These are phyloP conservation scores for Macropodus opercularis DNA, from an alignment of 2,797 vertebrate genomes.

Conservation along the genomic window DNA sequence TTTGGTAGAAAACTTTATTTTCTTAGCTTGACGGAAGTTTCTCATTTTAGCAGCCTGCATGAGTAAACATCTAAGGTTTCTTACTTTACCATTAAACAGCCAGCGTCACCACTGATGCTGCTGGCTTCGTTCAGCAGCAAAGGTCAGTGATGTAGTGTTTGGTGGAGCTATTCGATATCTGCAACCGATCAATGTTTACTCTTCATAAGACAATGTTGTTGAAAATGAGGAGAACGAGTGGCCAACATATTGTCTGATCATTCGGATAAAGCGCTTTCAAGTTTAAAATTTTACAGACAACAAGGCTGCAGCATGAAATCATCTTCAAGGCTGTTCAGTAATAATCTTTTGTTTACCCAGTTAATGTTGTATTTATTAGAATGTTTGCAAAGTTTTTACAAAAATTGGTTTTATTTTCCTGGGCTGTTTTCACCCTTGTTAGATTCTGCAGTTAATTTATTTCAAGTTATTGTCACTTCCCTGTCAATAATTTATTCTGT, in stretches of 20 bases:
- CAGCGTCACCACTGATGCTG: constrained; percentile 18
- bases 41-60: not conserved
- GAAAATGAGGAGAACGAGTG: not conserved
- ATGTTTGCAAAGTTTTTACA: constrained; percentile 4
- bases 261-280: constrained; percentile 5
- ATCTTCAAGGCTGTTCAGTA: not conserved
- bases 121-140: constrained; percentile 41
- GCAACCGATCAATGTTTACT: constrained; percentile 50
- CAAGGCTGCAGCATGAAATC: not conserved
- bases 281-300: not conserved
- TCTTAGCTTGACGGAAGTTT: not conserved
- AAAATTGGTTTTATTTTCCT: not conserved
- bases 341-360: constrained; percentile 4
- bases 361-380: constrained; percentile 16
- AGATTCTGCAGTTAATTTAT: constrained; percentile 30
- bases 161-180: constrained; percentile 49
- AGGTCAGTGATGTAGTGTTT: constrained; percentile 55
- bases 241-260: not conserved
- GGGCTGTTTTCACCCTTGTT: constrained; percentile 6
- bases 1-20: not conserved
- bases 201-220: constrained; percentile 6
- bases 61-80: not conserved
- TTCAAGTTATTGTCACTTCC: constrained; percentile 25
- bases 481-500: constrained; percentile 36
- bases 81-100: constrained; percentile 30